These are phyloP conservation scores for Zoanthus sansibaricus DNA, from an alignment of 92 coral and sea anemone genomes.

Conservation along the genomic window DNA sequence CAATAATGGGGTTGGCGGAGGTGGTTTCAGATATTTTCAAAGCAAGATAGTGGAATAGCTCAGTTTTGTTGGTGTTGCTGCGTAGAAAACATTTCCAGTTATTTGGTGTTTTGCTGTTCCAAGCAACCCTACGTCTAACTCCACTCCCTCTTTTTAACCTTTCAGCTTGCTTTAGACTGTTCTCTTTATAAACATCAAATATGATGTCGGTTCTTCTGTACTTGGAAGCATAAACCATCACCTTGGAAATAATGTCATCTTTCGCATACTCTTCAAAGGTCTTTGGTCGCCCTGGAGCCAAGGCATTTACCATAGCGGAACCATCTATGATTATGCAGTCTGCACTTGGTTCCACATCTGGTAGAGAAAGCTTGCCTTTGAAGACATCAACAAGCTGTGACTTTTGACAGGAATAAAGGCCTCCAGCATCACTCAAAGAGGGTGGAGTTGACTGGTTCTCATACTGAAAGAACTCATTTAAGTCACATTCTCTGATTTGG, in stretches of 20 bases:
- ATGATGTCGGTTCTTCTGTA: background rate
- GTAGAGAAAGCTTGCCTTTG: slow-evolving; percentile 49
- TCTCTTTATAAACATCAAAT: too few relatives aligned
- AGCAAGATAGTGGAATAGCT: slow-evolving; percentile 66
- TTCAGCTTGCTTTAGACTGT: slow-evolving; percentile 48
- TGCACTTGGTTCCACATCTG: slow-evolving; percentile 47
- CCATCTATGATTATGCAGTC: slow-evolving; percentile 47
- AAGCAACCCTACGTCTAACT: slow-evolving; percentile 58
- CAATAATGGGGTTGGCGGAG: background rate
- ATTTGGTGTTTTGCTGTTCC: slow-evolving; percentile 44
- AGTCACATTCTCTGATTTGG: slow-evolving; percentile 61
- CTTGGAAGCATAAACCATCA: slow-evolving; percentile 33
- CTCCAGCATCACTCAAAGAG: slow-evolving; percentile 52
- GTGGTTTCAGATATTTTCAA: slow-evolving; percentile 43
- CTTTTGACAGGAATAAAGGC: slow-evolving; percentile 59
- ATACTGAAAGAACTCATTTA: slow-evolving; percentile 54
- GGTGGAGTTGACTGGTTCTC: slow-evolving; percentile 46
- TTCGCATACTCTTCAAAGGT: slow-evolving; percentile 56
- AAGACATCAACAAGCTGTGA: slow-evolving; percentile 56
- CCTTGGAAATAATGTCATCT: slow-evolving; percentile 59
- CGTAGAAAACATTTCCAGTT: slow-evolving; percentile 62
- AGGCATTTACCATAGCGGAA: slow-evolving; percentile 43
- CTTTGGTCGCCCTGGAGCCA: slow-evolving; percentile 39
- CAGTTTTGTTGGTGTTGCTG: slow-evolving; percentile 25
- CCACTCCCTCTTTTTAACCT: slow-evolving; percentile 45